Conservation (phyloP, 2,888 invertebrate genomes). For the Eutolmus rufibarbis region DNA sequence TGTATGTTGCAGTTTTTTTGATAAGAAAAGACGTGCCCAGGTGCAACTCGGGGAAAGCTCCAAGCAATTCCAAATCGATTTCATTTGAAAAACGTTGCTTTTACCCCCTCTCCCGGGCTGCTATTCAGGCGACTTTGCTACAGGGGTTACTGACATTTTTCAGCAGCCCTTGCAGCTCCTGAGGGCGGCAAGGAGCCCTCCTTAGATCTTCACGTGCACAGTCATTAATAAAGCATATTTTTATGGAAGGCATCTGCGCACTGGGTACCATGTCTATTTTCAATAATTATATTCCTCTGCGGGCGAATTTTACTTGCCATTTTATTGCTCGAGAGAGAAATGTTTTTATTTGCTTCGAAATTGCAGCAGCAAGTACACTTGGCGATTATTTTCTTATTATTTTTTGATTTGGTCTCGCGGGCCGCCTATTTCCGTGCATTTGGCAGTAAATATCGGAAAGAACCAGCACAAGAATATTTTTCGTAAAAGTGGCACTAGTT, state of each 20-base stretch:
- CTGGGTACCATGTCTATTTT: neutral
- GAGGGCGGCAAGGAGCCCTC: neutral
- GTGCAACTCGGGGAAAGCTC: neutral
- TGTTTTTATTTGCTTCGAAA: neutral
- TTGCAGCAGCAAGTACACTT: neutral
- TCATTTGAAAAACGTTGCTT: neutral
- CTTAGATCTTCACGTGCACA: conserved; percentile 17
- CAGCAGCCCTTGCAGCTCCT: neutral
- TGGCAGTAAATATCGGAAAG: neutral
- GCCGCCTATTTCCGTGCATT: conserved; percentile 19
- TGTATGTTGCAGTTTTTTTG: neutral
- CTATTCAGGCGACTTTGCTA: neutral
- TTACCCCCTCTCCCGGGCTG: too few relatives aligned
- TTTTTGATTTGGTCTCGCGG: neutral
- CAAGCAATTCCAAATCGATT: neutral
- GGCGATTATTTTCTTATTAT: neutral
- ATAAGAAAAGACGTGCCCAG: neutral
- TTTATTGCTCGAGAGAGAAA: neutral
- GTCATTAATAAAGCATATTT: conserved; percentile 12
- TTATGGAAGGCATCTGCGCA: neutral
- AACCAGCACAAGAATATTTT: neutral
- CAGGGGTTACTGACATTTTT: neutral
- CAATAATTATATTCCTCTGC: conserved; percentile 1
- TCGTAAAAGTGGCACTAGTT: neutral
- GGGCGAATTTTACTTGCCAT: neutral